Evolutionary conservation across 2,888 invertebrate species (phyloP), one percentile per base, ranked within the genome.

Genomic region (Andrena hattorfiana): DNA sequence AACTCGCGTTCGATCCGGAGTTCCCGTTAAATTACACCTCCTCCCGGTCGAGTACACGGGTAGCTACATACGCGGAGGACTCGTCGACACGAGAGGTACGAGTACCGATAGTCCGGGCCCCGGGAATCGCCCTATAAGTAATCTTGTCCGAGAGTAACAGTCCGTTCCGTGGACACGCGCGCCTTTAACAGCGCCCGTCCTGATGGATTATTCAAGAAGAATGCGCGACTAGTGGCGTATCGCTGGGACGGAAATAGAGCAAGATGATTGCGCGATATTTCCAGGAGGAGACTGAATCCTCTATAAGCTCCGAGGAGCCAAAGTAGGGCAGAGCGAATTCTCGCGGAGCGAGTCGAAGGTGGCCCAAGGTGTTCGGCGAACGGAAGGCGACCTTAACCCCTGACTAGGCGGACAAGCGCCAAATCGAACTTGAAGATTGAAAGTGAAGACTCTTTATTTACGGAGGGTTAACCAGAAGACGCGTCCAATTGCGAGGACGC

Each of bases 21-120:
- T 88, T 86, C 84, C 88, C 88, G 87, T 87, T 89, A 89, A 89
- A 89, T 86, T 86, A 85, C 87, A 86, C 84, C 87, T 87, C 80
- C 87, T 78, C 80, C 81, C 59, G 75, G 66, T 59, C 83, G 64
- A 73, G 78, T 87, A 87, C 86, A 87, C 80, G 69, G 76, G 74
- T 76, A 82, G 54, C 64, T 77, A 83, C 84, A 72, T 79, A 79
- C 79, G 70, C 70, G 76, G 78, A 71, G 77, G 76, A 73, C 71
- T 75, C 66, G 66, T 62, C 80, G 85, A 80, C 73, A 75, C 72
- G 63, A 77, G 70, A 77, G 70, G 35, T 75, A 77, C 69, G 67
- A 76, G 69, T 70, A 73, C 70, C 76, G 77, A 77, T 70, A 70
- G 77, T 30, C 59, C 10, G 54, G 64, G 32, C 70, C 63, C 66